Evolutionary conservation across 2,113 vertebrate genomes (phyloP).

Genomic region (Hoplias malabaricus): DNA sequence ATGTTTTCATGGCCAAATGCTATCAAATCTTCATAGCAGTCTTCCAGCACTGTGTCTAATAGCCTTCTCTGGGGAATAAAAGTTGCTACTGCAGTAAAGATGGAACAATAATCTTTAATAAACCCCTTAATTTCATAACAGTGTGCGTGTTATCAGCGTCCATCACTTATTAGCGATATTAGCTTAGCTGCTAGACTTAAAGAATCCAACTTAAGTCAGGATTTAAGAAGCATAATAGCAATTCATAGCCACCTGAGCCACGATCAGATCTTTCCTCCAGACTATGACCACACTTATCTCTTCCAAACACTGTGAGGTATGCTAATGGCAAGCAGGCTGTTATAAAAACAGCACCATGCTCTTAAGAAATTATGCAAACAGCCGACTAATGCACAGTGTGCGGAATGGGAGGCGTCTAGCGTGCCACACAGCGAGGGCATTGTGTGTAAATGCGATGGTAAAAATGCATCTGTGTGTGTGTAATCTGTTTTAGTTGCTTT

Average conservation of each 20-base stretch:
- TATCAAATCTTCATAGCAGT: too few relatives aligned
- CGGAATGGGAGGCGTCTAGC: not conserved
- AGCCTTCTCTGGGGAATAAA: too few relatives aligned
- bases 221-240: too few relatives aligned
- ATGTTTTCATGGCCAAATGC: too few relatives aligned
- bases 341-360: not conserved
- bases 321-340: slow-evolving; percentile 32
- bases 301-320: not conserved
- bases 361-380: slow-evolving; percentile 22
- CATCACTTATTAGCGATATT: too few relatives aligned
- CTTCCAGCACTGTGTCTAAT: too few relatives aligned
- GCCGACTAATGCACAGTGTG: not conserved
- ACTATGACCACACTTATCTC: not conserved
- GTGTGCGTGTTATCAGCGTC: too few relatives aligned
- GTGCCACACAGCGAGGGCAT: not conserved
- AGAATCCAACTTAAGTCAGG: too few relatives aligned
- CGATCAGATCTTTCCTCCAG: slow-evolving; percentile 17
- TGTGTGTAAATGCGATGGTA: not conserved
- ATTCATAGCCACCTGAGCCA: not conserved
- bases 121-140: too few relatives aligned
- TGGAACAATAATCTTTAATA: too few relatives aligned
- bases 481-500: not conserved
- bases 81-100: too few relatives aligned
- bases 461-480: not conserved
- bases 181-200: too few relatives aligned